Evolutionary conservation across 2,113 vertebrate species (phyloP).

Genomic region (Bostrychus sinensis): DNA sequence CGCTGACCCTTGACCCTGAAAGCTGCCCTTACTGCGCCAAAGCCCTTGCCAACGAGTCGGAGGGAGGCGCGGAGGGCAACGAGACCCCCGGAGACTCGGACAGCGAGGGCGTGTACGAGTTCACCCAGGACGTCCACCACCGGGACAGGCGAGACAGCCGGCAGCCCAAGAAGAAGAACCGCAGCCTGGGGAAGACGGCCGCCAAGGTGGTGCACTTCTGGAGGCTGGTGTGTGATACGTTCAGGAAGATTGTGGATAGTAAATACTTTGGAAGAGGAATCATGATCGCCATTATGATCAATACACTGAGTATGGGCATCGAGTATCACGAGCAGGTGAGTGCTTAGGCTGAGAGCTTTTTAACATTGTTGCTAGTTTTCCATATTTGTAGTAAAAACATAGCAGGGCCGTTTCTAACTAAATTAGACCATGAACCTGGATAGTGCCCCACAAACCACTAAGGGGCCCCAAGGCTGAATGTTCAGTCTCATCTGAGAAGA

Average conservation of each 20-base stretch:
- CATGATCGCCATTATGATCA: conserved; percentile 99
- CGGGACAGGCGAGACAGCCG: conserved; percentile 84
- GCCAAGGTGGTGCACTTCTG: conserved; percentile 85
- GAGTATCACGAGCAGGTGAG: conserved; percentile 97
- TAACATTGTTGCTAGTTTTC: too few species aligned
- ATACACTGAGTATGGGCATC: conserved; percentile 98
- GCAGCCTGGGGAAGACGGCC: conserved; percentile 64
- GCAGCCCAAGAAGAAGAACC: conserved; percentile 69
- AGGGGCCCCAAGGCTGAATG: too few species aligned
- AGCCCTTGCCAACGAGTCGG: conserved; percentile 75
- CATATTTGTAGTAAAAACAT: too few species aligned
- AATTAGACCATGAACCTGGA: too few species aligned
- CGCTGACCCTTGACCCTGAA: conserved; percentile 83
- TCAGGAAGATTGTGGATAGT: conserved; percentile 97
- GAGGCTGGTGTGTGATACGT: conserved; percentile 92
- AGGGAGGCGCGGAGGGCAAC: conserved; percentile 80
- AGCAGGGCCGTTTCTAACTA: too few species aligned
- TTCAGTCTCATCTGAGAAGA: too few species aligned
- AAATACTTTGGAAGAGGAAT: conserved; percentile 97
- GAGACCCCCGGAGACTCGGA: conserved; percentile 87
- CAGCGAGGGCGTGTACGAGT: conserved; percentile 92
- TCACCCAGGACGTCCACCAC: conserved; percentile 89
- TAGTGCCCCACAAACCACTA: too few species aligned
- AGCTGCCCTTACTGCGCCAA: conserved; percentile 91
- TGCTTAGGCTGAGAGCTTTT: background rate